phyloP scores from a whole-genome alignment of 2,888 invertebrate species.

The Acrocyrtus sp. region DNA sequence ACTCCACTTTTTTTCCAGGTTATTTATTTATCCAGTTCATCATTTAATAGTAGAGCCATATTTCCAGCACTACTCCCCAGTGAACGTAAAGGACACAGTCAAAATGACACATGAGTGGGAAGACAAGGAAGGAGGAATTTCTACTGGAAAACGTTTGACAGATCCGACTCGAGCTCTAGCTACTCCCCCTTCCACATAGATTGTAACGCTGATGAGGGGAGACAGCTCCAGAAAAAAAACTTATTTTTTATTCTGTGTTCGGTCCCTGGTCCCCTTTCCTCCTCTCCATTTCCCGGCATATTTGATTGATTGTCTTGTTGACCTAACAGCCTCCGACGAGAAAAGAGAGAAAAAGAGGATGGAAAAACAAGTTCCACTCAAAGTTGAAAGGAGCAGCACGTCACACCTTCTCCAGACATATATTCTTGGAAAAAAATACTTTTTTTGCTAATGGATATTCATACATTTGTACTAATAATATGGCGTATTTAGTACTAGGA shows the following conservation, averaged over 20 bases:
- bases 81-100: conserved; percentile 19
- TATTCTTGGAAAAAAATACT: conserved; percentile 3
- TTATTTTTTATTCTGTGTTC: too few species aligned
- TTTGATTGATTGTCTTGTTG: conserved; percentile 57
- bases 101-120: conserved; percentile 38
- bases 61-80: too few species aligned
- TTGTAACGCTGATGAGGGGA: background rate
- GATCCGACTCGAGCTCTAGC: too few species aligned
- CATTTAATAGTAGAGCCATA: too few species aligned
- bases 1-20: too few species aligned
- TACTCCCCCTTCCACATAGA: too few species aligned
- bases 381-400: conserved; percentile 20
- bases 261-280: too few species aligned
- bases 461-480: background rate
- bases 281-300: conserved; percentile 1
- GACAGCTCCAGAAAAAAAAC: conserved; percentile 20
- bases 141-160: too few species aligned
- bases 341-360: too few species aligned
- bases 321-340: conserved; percentile 51
- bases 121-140: too few species aligned
- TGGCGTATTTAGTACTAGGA: background rate
- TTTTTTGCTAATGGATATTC: background rate
- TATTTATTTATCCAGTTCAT: too few species aligned
- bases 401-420: conserved; percentile 9
- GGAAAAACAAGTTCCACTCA: too few species aligned